These are phyloP conservation scores for Hirtodrosophila confusa DNA, from an alignment of 2,888 invertebrate genomes.

Conservation along the genomic window DNA sequence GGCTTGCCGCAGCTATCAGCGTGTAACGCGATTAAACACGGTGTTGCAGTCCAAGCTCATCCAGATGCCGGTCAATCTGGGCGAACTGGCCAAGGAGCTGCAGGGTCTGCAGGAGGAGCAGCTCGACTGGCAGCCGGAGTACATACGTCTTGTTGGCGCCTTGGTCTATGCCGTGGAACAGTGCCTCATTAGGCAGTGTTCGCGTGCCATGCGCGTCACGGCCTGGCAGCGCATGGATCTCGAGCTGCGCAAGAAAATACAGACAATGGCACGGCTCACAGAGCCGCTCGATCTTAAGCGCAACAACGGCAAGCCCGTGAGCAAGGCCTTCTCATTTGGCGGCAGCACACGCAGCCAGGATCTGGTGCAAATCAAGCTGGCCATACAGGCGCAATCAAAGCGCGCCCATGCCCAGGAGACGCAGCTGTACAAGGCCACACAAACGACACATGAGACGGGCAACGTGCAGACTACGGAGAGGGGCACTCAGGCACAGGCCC, in stretches of 20 bases:
- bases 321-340: constrained; percentile 82
- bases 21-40: constrained; percentile 83
- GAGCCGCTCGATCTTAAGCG: constrained; percentile 82
- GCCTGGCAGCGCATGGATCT: constrained; percentile 88
- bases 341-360: constrained; percentile 84
- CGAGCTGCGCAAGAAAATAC: constrained; percentile 87
- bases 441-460: constrained; percentile 71
- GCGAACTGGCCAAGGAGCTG: constrained; percentile 81
- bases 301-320: constrained; percentile 73
- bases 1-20: constrained; percentile 90
- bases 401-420: constrained; percentile 82
- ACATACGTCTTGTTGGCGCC: constrained; percentile 87
- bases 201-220: constrained; percentile 87
- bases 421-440: constrained; percentile 82
- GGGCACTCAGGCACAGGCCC: constrained; percentile 68
- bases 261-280: constrained; percentile 86
- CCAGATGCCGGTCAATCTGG: constrained; percentile 82
- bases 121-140: constrained; percentile 85
- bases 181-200: constrained; percentile 89
- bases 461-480: constrained; percentile 66
- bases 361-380: constrained; percentile 83
- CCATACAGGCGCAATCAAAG: constrained; percentile 84
- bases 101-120: constrained; percentile 84
- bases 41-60: constrained; percentile 83
- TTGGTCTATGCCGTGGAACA: constrained; percentile 89